Evolutionary conservation across 2,113 vertebrate species (phyloP).

Genomic region (Sorex fumeus): DNA sequence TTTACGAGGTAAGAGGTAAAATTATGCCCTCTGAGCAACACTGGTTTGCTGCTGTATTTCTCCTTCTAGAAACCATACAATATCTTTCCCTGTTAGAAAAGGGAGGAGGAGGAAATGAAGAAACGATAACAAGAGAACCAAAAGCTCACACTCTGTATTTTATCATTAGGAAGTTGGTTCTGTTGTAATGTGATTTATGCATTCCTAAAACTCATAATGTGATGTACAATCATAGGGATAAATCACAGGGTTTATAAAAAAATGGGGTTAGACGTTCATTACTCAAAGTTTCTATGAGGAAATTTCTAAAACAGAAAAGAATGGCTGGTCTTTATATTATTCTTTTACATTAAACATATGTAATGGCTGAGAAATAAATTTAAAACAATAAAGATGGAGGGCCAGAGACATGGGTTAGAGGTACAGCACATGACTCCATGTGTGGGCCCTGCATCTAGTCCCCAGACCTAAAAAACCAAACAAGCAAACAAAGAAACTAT

Average conservation of each 20-base stretch:
- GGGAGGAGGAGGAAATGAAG: not conserved
- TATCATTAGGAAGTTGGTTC: not conserved
- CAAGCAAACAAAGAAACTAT: not conserved
- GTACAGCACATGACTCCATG: too few species aligned
- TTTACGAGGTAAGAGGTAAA: not conserved
- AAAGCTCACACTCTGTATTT: not conserved
- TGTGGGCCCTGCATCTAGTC: too few species aligned
- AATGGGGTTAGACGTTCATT: not conserved
- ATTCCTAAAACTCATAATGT: not conserved
- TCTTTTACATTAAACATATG: not conserved
- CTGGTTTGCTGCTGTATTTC: not conserved
- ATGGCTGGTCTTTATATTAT: too few species aligned
- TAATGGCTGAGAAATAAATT: slow-evolving; percentile 14
- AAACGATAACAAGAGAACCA: not conserved
- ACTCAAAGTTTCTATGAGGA: not conserved
- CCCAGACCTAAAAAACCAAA: not conserved
- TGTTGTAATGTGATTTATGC: not conserved
- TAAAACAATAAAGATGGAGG: not conserved
- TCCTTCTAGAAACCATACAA: not conserved
- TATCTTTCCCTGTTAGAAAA: not conserved
- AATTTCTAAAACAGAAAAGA: slow-evolving; percentile 12
- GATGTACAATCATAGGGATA: not conserved
- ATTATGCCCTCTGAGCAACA: not conserved
- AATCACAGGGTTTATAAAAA: not conserved
- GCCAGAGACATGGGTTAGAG: too few species aligned